Conservation (phyloP, 2,888 invertebrate genomes). For the Crepidodera aurea region DNA sequence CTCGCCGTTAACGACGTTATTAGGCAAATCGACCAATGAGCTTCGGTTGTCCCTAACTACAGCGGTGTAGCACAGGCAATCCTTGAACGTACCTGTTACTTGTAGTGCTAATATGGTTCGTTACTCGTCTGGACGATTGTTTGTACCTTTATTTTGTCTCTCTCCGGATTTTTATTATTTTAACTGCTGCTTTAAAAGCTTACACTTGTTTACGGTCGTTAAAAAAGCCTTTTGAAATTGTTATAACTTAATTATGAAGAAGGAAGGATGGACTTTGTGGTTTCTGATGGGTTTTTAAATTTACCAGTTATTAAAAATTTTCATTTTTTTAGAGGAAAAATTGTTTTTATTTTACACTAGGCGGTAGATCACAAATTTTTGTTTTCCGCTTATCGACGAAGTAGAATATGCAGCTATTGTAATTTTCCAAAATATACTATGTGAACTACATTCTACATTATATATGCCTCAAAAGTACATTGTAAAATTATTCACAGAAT, state of each 20-base stretch:
- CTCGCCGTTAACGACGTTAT: slow-evolving; percentile 48
- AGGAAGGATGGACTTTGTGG: slow-evolving; percentile 17
- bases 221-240: slow-evolving; percentile 59
- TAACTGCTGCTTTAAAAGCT: slow-evolving; percentile 58
- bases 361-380: too few species aligned
- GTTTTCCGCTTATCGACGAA: too few species aligned
- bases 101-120: background rate
- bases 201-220: slow-evolving; percentile 60
- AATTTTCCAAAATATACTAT: too few species aligned
- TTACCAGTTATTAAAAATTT: background rate
- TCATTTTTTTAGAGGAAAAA: too few species aligned
- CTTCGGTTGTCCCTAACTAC: slow-evolving; percentile 47
- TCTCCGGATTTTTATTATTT: slow-evolving; percentile 57
- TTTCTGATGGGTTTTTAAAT: slow-evolving; percentile 9
- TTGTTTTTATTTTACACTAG: too few species aligned
- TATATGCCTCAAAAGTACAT: too few species aligned
- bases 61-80: slow-evolving; percentile 41
- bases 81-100: slow-evolving; percentile 13
- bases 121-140: slow-evolving; percentile 42
- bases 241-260: slow-evolving; percentile 59
- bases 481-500: too few species aligned
- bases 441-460: too few species aligned
- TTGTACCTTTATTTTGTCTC: slow-evolving; percentile 55
- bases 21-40: slow-evolving; percentile 49
- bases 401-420: too few species aligned